Percentiles rank a stretch among this genome's conserved stretches.
Evolutionary conservation across 2,888 invertebrate species (phyloP).

Genomic region (Drosophila neotestacea): DNA sequence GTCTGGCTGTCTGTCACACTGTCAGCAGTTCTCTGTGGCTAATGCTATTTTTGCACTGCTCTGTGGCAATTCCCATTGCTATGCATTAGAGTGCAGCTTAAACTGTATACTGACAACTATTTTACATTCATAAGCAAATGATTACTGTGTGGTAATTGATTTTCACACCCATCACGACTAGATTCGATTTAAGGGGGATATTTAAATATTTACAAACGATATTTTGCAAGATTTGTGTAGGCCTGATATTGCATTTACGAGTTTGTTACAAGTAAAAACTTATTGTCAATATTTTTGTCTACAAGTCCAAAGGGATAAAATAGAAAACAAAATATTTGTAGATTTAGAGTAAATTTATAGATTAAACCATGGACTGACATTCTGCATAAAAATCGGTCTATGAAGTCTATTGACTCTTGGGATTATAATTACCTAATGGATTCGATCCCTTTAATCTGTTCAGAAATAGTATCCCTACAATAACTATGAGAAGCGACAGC

Average conservation of each 20-base stretch:
- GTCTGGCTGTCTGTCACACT: slow-evolving; percentile 15
- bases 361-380: too few species aligned
- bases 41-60: slow-evolving; percentile 54
- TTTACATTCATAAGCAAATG: slow-evolving; percentile 14
- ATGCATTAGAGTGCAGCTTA: slow-evolving; percentile 29
- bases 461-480: neutral
- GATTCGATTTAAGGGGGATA: neutral
- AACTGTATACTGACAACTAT: slow-evolving; percentile 9
- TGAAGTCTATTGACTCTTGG: too few species aligned
- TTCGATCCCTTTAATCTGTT: neutral
- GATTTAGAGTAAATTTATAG: too few species aligned
- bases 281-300: too few species aligned
- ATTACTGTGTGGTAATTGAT: slow-evolving; percentile 8
- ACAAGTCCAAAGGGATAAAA: too few species aligned
- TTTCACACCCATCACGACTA: slow-evolving; percentile 1
- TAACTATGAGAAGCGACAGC: slow-evolving; percentile 5
- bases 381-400: too few species aligned
- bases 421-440: neutral
- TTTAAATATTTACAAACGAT: neutral
- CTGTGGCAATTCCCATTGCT: slow-evolving; percentile 38
- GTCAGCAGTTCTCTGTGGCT: slow-evolving; percentile 43
- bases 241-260: too few species aligned
- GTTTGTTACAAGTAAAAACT: too few species aligned
- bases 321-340: too few species aligned
- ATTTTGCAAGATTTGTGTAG: too few species aligned